Base-by-base conservation (phyloP, 2,113 vertebrate genomes). In the Narcine bancroftii region DNA sequence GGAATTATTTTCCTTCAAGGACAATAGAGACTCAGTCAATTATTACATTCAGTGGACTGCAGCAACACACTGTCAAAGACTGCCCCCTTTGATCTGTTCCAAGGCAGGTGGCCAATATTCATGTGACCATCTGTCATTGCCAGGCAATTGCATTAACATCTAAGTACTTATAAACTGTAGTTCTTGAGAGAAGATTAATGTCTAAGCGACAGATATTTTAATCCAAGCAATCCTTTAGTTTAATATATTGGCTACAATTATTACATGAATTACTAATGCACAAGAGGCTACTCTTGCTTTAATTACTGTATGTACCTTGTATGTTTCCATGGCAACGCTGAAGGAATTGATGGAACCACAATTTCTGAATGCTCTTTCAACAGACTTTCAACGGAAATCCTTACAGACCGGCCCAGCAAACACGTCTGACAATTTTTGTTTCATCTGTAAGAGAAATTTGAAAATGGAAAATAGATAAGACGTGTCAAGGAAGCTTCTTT, bases 401-500 rank as follows among this genome's bases (percentile, higher is more conserved):
- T 94, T 94, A 77, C 95, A 95, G 93, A 98, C 96, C 29, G 98
- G 98, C 60, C 97, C 97, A 17, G 94, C 97, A 1, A 96, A 98
- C 93, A 98, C 94, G 2, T 96, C 95, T 91, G 94, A 93, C 92
- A 97, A 95, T 93, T 94, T 95, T 39, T 93, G 83, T 73, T 93
- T 95, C 94, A 96, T 93, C 97, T 97, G 93, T 5, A 92, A n/a
- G 94, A 92, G 93, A 95, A 93, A 95, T 92, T 50, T 94, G 93
- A 92, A 47, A 94, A 66, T 93, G 81, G 92, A 92, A 69, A 11
- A 9, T 26, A 91, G 11, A 47, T 53, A 72, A 92, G 29, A 53
- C 33, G 15, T 33, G 69, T 87, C 45, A 50, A 50, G 9, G 17
- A 77, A 17, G 39, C 69, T 45, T 77, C 5, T 77, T 3, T 77